Evolutionary conservation across 2,888 invertebrate species (phyloP).

Genomic region (Cephus pygmeus): DNA sequence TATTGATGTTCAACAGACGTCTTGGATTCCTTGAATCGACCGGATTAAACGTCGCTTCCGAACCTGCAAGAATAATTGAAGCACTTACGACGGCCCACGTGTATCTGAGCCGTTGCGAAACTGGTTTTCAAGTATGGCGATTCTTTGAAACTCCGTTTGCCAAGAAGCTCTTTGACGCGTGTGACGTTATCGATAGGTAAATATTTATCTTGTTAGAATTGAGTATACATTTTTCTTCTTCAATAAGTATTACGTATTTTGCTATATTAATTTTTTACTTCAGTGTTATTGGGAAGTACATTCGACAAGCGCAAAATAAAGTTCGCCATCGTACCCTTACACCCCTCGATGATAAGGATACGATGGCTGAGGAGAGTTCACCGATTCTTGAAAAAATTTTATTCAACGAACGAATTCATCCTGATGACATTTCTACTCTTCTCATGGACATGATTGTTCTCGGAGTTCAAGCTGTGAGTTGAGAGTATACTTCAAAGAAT

Average conservation of each 20-base stretch:
- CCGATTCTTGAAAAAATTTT: constrained; percentile 70
- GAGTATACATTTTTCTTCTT: neutral
- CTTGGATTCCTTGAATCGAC: constrained; percentile 72
- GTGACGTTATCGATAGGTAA: constrained; percentile 73
- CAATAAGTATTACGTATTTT: neutral
- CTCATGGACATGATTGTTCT: constrained; percentile 76
- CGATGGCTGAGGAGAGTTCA: constrained; percentile 38
- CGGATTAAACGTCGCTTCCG: constrained; percentile 68
- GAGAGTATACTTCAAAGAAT: neutral
- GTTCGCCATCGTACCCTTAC: constrained; percentile 52
- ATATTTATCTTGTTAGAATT: constrained; percentile 7
- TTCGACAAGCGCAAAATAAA: constrained; percentile 64
- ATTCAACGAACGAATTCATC: constrained; percentile 68
- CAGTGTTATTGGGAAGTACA: constrained; percentile 73
- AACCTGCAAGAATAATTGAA: constrained; percentile 71
- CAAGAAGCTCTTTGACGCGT: constrained; percentile 71
- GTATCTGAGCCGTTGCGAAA: constrained; percentile 73
- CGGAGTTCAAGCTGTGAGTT: constrained; percentile 73
- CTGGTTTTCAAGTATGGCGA: constrained; percentile 75
- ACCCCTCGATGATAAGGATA: constrained; percentile 15
- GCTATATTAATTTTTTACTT: constrained; percentile 24
- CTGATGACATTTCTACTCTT: constrained; percentile 74
- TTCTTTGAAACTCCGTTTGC: constrained; percentile 72
- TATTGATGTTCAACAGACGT: constrained; percentile 69
- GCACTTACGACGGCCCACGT: constrained; percentile 71